Evolutionary conservation across 2,113 vertebrate species (phyloP).

Genomic region (Ornithorhynchus anatinus): DNA sequence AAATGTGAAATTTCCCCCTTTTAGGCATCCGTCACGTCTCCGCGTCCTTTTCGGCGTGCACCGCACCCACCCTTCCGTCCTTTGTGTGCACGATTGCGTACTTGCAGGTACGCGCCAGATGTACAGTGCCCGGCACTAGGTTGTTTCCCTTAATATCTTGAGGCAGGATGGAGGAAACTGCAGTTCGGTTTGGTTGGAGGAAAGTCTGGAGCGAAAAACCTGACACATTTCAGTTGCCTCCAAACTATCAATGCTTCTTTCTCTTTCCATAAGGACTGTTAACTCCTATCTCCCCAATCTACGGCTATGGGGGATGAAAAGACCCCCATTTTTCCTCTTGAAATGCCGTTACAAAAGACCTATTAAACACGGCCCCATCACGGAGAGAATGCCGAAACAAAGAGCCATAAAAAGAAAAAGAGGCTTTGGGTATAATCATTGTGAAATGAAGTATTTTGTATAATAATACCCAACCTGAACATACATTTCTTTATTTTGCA

Average conservation of each 20-base stretch:
- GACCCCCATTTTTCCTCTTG: slow-evolving; percentile 21
- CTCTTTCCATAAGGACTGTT: not conserved
- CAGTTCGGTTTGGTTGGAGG: not conserved
- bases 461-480: not conserved
- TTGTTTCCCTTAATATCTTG: not conserved
- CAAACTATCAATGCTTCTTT: not conserved
- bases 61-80: not conserved
- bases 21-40: not conserved
- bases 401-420: slow-evolving; percentile 32
- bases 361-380: slow-evolving; percentile 9
- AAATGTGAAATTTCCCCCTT: not conserved
- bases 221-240: not conserved
- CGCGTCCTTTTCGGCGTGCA: not conserved
- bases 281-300: not conserved
- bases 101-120: accelerated
- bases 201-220: not conserved
- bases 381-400: slow-evolving; percentile 21
- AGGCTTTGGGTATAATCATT: not conserved
- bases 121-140: accelerated
- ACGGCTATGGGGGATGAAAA: not conserved
- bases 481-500: not conserved
- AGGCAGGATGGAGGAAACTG: not conserved
- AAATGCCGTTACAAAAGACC: slow-evolving; percentile 31
- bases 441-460: no score
- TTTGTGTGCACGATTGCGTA: accelerated